Percentiles rank a stretch among this genome's conserved stretches.
Evolutionary conservation across 2,113 vertebrate species (phyloP).

Genomic region (Ciconia boyciana): DNA sequence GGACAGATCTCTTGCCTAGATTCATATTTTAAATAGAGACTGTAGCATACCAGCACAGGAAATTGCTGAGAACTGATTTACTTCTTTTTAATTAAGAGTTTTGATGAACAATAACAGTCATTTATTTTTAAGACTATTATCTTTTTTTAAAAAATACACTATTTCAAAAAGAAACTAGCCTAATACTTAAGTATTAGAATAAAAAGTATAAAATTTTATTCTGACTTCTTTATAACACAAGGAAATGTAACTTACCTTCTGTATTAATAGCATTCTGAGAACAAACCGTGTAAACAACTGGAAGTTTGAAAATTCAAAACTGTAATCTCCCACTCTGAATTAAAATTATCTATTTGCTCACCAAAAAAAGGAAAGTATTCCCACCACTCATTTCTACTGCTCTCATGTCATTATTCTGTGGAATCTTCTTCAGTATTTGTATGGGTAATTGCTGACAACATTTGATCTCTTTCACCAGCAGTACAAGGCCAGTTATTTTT

Average conservation of each 20-base stretch:
- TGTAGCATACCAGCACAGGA: neutral
- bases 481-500: neutral
- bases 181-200: neutral
- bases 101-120: neutral
- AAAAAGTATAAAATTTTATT: neutral
- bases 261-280: neutral
- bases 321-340: neutral
- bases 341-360: neutral
- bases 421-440: neutral
- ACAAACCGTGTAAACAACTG: neutral
- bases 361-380: neutral
- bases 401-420: neutral
- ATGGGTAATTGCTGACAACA: neutral
- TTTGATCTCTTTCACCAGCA: neutral
- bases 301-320: neutral
- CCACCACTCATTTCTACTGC: neutral
- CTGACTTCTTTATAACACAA: neutral
- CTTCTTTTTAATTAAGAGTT: neutral
- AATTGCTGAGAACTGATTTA: neutral
- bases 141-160: neutral
- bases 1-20: neutral
- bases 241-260: neutral
- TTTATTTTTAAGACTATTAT: neutral
- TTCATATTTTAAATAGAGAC: neutral
- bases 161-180: neutral